Percentiles rank a stretch among this genome's conserved stretches.
Evolutionary conservation across 2,113 vertebrate species (phyloP).

Genomic region (Hydrolagus affinis): DNA sequence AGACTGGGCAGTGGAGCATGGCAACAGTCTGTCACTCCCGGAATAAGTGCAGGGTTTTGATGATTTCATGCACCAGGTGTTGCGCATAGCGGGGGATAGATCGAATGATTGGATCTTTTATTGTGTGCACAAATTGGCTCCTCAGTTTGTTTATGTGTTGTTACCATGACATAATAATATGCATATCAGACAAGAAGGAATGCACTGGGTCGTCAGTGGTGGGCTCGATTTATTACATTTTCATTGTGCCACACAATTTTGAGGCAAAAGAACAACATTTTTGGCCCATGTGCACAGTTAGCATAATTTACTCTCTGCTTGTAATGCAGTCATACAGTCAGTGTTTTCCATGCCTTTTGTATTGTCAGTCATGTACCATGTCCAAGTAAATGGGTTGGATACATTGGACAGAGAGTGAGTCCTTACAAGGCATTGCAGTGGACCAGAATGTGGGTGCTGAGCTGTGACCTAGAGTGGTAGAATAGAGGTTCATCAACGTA

Average conservation of each 20-base stretch:
- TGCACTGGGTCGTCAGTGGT: not conserved
- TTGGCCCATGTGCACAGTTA: constrained; percentile 13
- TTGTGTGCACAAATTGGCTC: constrained; percentile 26
- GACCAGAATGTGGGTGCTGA: not conserved
- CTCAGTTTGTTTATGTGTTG: constrained; percentile 22
- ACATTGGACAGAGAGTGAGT: constrained; percentile 12
- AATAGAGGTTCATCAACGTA: not conserved
- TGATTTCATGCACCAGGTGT: constrained; percentile 28
- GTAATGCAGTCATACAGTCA: constrained; percentile 11
- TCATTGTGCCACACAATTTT: constrained; percentile 24
- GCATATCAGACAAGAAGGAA: constrained; percentile 20
- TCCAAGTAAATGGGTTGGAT: constrained; percentile 16
- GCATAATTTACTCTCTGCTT: not conserved
- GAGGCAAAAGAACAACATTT: constrained; percentile 4
- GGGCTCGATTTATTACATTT: constrained; percentile 6
- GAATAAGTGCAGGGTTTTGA: not conserved
- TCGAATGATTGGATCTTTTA: constrained; percentile 18
- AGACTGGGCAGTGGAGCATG: constrained; percentile 22
- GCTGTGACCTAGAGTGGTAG: constrained; percentile 7
- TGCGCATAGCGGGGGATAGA: constrained; percentile 4
- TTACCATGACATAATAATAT: constrained; percentile 30
- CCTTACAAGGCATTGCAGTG: not conserved
- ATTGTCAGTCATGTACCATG: constrained; percentile 15
- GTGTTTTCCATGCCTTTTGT: constrained; percentile 21
- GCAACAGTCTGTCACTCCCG: constrained; percentile 11